Evolutionary conservation across 1,140 invertebrate genomes (phyloP).

Genomic region (Popillia japonica): DNA sequence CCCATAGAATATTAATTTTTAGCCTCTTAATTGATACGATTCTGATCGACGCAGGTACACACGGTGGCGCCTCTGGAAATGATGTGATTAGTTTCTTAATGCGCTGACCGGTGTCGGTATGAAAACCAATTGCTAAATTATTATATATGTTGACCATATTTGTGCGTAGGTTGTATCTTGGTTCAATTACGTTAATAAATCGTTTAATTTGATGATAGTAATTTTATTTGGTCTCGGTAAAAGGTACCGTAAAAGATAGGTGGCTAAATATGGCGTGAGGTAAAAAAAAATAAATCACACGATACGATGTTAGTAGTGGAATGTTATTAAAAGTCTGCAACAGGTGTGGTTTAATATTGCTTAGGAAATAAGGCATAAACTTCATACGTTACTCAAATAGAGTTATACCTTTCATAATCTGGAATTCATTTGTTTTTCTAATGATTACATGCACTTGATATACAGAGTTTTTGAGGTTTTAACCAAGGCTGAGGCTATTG

Average conservation of each 20-base stretch:
- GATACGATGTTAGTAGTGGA: too few relatives aligned
- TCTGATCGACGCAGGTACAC: background rate
- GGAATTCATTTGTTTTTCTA: too few relatives aligned
- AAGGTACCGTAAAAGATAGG: background rate
- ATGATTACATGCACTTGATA: too few relatives aligned
- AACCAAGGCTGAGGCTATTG: too few relatives aligned
- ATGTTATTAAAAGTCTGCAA: too few relatives aligned
- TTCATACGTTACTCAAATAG: too few relatives aligned
- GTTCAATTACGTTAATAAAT: constrained; percentile 13
- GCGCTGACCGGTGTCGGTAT: background rate
- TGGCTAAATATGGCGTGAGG: too few relatives aligned
- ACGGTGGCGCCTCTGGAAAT: background rate
- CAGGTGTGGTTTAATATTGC: too few relatives aligned
- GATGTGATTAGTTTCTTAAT: constrained; percentile 1
- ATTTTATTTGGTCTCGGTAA: background rate
- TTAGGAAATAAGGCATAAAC: too few relatives aligned
- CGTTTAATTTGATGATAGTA: background rate
- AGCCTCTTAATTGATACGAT: background rate
- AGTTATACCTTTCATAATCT: too few relatives aligned
- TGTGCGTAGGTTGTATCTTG: background rate
- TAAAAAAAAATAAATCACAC: too few relatives aligned
- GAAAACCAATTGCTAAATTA: background rate
- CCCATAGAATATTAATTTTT: background rate
- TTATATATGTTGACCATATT: constrained; percentile 10
- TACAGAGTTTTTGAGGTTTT: too few relatives aligned